These are phyloP conservation scores for Rhynchotus rufescens DNA, from an alignment of 2,797 vertebrate species.

Conservation along the genomic window DNA sequence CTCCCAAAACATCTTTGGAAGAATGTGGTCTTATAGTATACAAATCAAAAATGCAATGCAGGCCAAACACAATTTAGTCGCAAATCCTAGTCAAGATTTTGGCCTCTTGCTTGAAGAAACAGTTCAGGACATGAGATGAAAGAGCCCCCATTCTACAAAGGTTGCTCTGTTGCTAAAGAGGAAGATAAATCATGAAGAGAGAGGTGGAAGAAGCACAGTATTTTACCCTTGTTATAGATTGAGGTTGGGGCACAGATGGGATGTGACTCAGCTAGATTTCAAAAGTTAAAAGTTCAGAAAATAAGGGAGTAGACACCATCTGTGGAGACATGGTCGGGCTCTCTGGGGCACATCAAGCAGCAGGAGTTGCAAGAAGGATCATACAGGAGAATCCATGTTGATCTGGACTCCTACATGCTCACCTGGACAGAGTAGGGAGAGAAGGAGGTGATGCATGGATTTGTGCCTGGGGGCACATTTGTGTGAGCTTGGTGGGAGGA, in stretches of 20 bases:
- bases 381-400: not conserved
- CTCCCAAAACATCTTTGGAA: not conserved
- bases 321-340: not conserved
- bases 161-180: not conserved
- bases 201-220: not conserved
- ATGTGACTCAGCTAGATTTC: not conserved
- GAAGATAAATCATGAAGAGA: not conserved
- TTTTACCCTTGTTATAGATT: not conserved
- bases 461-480: not conserved
- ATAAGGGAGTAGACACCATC: not conserved
- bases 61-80: not conserved
- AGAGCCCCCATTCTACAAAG: not conserved
- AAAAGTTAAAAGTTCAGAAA: not conserved
- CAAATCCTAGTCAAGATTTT: not conserved
- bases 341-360: not conserved
- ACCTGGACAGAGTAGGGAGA: not conserved
- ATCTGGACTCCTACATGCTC: not conserved
- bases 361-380: not conserved
- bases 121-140: not conserved
- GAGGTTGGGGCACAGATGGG: not conserved
- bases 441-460: not conserved
- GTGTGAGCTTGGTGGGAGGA: not conserved
- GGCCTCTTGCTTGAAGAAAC: not conserved
- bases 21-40: not conserved
- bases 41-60: not conserved